Percentiles rank a stretch among this genome's conserved stretches.
phyloP scores from a whole-genome alignment of 2,113 vertebrate species.

The Asarcornis scutulata region DNA sequence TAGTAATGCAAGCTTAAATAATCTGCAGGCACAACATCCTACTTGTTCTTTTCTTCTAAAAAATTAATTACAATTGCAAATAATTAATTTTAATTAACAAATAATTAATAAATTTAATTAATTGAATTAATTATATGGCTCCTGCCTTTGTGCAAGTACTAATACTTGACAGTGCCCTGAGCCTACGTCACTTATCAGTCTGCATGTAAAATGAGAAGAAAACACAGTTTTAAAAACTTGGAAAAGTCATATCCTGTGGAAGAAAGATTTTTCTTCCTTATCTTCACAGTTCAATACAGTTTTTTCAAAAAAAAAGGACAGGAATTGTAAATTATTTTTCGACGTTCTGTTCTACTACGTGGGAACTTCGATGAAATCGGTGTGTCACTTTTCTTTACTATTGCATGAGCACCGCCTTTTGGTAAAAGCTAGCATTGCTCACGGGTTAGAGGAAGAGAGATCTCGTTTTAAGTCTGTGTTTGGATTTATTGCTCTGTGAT shows the following conservation, averaged over 20 bases:
- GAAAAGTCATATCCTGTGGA: neutral
- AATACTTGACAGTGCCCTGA: neutral
- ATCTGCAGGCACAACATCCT: neutral
- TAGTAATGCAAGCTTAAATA: neutral
- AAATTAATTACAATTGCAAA: neutral
- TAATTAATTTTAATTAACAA: too few species aligned
- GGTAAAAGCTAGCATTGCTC: slow-evolving; percentile 34
- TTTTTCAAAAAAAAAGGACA: neutral
- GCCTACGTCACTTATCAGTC: neutral
- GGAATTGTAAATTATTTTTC: neutral
- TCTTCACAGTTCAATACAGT: neutral
- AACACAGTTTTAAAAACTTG: neutral
- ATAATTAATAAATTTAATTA: too few species aligned
- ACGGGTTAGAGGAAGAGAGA: rapidly evolving
- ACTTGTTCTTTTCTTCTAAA: neutral
- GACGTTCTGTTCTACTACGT: neutral
- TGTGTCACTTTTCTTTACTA: neutral
- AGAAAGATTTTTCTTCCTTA: neutral
- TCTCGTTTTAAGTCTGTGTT: neutral
- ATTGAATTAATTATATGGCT: neutral
- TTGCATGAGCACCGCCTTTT: slow-evolving; percentile 72
- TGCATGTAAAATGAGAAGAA: neutral
- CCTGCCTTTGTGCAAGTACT: neutral
- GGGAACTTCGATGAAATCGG: neutral
- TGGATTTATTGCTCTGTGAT: neutral